Evolutionary conservation across 2,797 vertebrate species (phyloP).

Genomic region (Urocyon cinereoargenteus): DNA sequence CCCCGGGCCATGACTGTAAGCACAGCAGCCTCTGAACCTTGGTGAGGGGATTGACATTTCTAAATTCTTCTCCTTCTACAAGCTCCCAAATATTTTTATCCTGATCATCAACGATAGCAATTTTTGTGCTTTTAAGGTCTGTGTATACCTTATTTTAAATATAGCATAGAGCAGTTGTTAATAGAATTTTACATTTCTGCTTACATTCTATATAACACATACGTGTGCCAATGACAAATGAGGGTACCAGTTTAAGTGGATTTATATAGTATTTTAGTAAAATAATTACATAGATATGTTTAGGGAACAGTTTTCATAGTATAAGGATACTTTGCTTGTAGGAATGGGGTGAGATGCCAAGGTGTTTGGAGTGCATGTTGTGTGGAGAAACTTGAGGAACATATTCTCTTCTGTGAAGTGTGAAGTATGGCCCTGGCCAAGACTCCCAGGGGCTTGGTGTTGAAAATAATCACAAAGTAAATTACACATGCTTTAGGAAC

Average conservation of each 20-base stretch:
- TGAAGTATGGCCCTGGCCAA: background rate
- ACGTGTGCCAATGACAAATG: background rate
- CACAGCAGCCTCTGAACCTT: background rate
- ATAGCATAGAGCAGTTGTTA: background rate
- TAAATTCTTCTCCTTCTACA: background rate
- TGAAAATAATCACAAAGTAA: background rate
- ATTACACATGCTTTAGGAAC: background rate
- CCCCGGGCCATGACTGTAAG: background rate
- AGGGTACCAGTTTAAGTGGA: background rate
- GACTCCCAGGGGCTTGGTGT: background rate
- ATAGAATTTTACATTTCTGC: background rate
- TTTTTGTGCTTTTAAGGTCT: background rate
- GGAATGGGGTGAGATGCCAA: background rate
- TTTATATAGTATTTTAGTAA: background rate
- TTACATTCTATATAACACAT: background rate
- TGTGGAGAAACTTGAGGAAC: background rate
- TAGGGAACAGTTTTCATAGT: background rate
- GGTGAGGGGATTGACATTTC: background rate
- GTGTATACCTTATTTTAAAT: constrained; percentile 3
- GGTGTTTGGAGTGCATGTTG: background rate
- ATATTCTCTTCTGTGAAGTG: background rate
- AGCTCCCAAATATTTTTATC: background rate
- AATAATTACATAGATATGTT: background rate
- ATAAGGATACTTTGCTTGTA: constrained; percentile 4
- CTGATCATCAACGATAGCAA: background rate